Evolutionary conservation across 2,888 invertebrate species (phyloP), one percentile per base, ranked within the genome.

Genomic region (Cyclophora punctaria): DNA sequence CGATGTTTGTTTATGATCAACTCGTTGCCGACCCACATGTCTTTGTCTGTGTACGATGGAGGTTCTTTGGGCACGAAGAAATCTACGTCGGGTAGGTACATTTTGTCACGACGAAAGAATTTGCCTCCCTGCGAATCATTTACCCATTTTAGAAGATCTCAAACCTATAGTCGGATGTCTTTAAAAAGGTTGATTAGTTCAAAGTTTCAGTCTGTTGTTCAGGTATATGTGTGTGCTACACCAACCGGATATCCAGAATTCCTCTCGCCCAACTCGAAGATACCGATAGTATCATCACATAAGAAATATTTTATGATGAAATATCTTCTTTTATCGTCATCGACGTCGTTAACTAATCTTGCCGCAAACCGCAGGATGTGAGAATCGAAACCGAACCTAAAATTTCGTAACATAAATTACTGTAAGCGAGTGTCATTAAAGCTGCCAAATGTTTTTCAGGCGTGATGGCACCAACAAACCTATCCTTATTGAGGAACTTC

Each of bases 21-120:
- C 45, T 91, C 91, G 34, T 95, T 94, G 2, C 98, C 98, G 34
- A 98, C 91, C 85, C 93, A 96, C 87, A 98, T 94, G 74, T 98
- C 94, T 60, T 92, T 90, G 4, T 95, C 92, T 0, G 92, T 91
- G 75, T 95, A 97, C 59, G 91, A 91, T 3, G 91, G 89, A 0
- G 97, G 96, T 44, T 93, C 92, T 60, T 93, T 90, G 4, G 92
- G 92, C 44, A 91, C 90, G 66, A 91, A 93, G 70, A 92, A 89
- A 34, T 95, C 91, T 58, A 94, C 93, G 3, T 92, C 92, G 0
- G 95, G 95, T 49, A 96, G 85, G 51, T 92, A 90, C 53, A 96
- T 90, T 64, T 92, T 90, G 44, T 90, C 90, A 34, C 95, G 92
- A 57, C 90, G 90, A 60, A 92, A 90, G 69, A 95, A 95, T 59